Conservation (phyloP, 2,797 vertebrate genomes). For the Hippocampus kuda region DNA sequence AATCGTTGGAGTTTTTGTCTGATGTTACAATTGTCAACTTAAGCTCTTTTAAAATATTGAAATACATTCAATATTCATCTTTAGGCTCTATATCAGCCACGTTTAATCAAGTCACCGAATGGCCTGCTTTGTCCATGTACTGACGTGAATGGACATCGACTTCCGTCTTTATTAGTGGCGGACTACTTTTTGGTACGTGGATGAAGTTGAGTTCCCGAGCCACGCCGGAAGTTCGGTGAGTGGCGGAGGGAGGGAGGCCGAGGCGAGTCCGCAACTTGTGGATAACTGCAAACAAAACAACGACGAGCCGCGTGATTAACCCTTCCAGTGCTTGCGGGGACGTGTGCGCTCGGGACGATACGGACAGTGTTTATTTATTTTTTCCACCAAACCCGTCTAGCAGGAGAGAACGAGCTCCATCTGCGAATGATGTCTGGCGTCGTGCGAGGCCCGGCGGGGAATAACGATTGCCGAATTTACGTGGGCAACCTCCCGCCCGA, state of each 20-base stretch:
- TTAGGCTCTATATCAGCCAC: too few species aligned
- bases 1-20: too few species aligned
- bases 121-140: too few species aligned
- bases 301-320: neutral
- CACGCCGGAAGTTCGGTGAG: neutral
- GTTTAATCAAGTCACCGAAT: too few species aligned
- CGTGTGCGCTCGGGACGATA: neutral
- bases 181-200: conserved; percentile 61
- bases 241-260: neutral
- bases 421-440: conserved; percentile 64
- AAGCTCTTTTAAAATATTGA: too few species aligned
- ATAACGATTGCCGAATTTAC: conserved; percentile 82
- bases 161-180: conserved; percentile 5
- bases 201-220: conserved; percentile 21
- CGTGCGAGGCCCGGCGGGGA: conserved; percentile 71
- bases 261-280: neutral
- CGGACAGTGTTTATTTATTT: too few species aligned
- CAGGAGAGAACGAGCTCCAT: conserved; percentile 5
- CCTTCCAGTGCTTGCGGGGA: neutral
- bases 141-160: too few species aligned
- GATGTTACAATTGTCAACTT: too few species aligned
- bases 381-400: too few species aligned
- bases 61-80: too few species aligned
- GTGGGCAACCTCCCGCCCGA: conserved; percentile 84
- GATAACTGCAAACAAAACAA: neutral